A percentile compares a stretch with the other conserved stretches of the same genome.
Conservation (phyloP, 2,797 vertebrate genomes). For the Chloroceryle amazona region DNA sequence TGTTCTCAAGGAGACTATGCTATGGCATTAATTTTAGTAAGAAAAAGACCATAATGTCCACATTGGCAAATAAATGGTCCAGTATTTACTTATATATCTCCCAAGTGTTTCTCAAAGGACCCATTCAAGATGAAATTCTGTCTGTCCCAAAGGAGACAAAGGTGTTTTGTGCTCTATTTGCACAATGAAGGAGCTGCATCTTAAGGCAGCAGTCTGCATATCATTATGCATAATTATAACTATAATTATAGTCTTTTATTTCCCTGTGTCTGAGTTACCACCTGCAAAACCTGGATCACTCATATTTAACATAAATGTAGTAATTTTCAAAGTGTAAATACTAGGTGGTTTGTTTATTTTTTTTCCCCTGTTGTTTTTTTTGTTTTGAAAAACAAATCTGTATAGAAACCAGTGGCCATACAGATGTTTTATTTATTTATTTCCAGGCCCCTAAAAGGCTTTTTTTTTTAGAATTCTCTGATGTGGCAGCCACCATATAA, state of each 20-base stretch:
- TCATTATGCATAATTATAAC: conserved; percentile 60
- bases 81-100: conserved; percentile 63
- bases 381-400: not conserved
- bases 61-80: conserved; percentile 48
- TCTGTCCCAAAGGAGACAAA: conserved; percentile 45
- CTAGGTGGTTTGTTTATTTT: not conserved
- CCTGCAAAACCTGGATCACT: not conserved
- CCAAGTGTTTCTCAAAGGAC: conserved; percentile 47
- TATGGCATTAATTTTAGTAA: conserved; percentile 37
- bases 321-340: not conserved
- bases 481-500: not conserved
- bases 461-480: not conserved
- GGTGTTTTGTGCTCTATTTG: conserved; percentile 21
- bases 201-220: conserved; percentile 50
- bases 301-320: conserved; percentile 1
- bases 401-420: not conserved
- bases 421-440: not conserved
- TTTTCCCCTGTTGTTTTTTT: not conserved
- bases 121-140: conserved; percentile 57
- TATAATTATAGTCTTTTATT: conserved; percentile 56
- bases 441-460: not conserved
- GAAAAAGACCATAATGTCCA: not conserved
- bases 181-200: not conserved
- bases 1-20: conserved; percentile 53
- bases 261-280: conserved; percentile 22